phyloP scores from a whole-genome alignment of 2,113 vertebrate genomes.

The Copsychus sechellarum region DNA sequence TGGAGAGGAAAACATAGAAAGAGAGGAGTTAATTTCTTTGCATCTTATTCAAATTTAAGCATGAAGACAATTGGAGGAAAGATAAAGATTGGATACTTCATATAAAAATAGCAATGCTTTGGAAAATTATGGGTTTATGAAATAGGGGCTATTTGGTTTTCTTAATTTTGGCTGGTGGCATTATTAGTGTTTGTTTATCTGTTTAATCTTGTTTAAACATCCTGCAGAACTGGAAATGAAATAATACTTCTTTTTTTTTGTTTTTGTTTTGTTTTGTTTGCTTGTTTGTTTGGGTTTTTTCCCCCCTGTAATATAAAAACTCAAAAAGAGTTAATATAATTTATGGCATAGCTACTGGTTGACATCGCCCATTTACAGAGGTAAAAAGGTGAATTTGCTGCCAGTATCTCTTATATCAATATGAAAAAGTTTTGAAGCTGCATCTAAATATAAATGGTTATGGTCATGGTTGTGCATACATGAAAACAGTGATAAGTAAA shows the following conservation, averaged over 20 bases:
- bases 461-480: background rate
- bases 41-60: background rate
- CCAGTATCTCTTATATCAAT: background rate
- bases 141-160: background rate
- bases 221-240: background rate
- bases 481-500: background rate
- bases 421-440: background rate
- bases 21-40: background rate
- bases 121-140: background rate
- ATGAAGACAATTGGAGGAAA: background rate
- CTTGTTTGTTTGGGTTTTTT: too few species aligned
- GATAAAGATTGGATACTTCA: background rate
- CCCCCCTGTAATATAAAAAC: background rate
- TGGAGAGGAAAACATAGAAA: background rate
- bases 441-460: background rate
- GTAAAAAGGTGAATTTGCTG: background rate
- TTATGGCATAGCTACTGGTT: background rate
- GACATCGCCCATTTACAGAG: background rate
- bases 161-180: background rate
- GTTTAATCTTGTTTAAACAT: background rate
- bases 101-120: background rate
- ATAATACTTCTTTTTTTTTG: background rate
- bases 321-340: background rate
- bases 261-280: too few species aligned
- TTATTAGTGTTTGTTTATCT: background rate